Evolutionary conservation across 2,113 vertebrate species (phyloP).

Genomic region (Empidonax traillii): DNA sequence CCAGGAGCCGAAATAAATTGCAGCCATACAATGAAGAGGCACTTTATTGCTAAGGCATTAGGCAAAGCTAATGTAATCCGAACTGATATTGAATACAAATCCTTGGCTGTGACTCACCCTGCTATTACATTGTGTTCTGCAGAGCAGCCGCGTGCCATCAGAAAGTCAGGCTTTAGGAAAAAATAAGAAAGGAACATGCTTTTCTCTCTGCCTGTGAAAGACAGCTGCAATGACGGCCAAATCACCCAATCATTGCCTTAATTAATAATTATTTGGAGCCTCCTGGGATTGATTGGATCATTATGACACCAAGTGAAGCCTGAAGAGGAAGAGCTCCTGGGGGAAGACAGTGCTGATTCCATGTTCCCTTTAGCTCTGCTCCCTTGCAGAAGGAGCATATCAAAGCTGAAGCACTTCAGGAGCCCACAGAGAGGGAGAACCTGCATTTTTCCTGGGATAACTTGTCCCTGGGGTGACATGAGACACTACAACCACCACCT

Average conservation of each 20-base stretch:
- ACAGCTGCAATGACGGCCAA: slow-evolving; percentile 15
- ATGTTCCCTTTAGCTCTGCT: not conserved
- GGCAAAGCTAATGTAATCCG: slow-evolving; percentile 54
- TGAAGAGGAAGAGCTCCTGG: not conserved
- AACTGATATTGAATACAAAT: slow-evolving; percentile 54
- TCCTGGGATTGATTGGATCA: slow-evolving; percentile 27
- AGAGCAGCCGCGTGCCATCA: not conserved
- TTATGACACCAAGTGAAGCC: slow-evolving; percentile 28
- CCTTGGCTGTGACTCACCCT: slow-evolving; percentile 50
- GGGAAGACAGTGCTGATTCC: not conserved
- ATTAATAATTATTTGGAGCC: slow-evolving; percentile 51
- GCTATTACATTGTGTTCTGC: slow-evolving; percentile 1
- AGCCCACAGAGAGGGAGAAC: not conserved
- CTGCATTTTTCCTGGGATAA: not conserved
- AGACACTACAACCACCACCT: not conserved
- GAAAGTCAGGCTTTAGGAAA: not conserved
- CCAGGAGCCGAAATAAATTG: slow-evolving; percentile 48
- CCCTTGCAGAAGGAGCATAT: not conserved
- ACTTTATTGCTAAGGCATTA: slow-evolving; percentile 64
- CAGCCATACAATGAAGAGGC: slow-evolving; percentile 60
- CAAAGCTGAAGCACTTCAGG: not conserved
- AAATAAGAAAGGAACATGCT: not conserved
- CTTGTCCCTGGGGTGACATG: accelerated
- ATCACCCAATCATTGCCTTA: slow-evolving; percentile 56
- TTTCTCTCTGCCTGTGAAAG: slow-evolving; percentile 3